phyloP scores from a whole-genome alignment of 2,797 vertebrate genomes.

The Lepilemur ruficaudatus region DNA sequence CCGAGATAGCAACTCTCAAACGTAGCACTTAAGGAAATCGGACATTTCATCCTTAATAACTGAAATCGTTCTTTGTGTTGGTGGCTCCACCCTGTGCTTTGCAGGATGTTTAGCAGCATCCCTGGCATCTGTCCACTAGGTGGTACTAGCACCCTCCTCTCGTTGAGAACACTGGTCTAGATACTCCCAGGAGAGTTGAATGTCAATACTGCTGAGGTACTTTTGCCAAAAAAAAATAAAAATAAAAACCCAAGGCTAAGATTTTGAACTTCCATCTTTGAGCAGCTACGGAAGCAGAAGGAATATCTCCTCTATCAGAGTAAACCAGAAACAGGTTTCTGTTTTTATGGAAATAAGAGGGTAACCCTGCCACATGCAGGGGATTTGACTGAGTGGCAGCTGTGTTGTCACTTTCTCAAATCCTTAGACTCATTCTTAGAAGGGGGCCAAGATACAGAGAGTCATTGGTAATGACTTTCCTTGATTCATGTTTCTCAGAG shows the following conservation, averaged over 20 bases:
- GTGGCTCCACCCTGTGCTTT: background rate
- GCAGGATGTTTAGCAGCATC: background rate
- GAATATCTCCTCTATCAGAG: background rate
- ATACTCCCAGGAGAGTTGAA: background rate
- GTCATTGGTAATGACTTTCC: background rate
- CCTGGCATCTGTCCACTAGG: conserved; percentile 27
- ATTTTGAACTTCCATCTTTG: background rate
- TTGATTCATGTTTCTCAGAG: background rate
- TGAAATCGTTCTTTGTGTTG: background rate
- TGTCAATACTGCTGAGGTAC: background rate
- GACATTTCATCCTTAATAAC: too few relatives aligned
- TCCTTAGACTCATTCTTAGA: background rate
- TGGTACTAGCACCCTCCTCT: background rate
- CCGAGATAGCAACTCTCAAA: too few relatives aligned
- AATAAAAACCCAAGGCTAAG: background rate
- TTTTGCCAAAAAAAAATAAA: background rate
- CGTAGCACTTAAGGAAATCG: too few relatives aligned
- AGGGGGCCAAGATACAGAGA: background rate
- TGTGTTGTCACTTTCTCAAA: background rate
- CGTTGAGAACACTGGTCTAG: background rate
- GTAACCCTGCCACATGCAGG: background rate
- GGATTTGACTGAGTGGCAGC: background rate
- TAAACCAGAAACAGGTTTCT: background rate
- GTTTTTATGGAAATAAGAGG: background rate
- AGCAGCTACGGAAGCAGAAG: background rate